Evolutionary conservation across 2,888 invertebrate genomes (phyloP), one percentile per base, ranked within the genome.

Genomic region (Amphiduros pacificus): DNA sequence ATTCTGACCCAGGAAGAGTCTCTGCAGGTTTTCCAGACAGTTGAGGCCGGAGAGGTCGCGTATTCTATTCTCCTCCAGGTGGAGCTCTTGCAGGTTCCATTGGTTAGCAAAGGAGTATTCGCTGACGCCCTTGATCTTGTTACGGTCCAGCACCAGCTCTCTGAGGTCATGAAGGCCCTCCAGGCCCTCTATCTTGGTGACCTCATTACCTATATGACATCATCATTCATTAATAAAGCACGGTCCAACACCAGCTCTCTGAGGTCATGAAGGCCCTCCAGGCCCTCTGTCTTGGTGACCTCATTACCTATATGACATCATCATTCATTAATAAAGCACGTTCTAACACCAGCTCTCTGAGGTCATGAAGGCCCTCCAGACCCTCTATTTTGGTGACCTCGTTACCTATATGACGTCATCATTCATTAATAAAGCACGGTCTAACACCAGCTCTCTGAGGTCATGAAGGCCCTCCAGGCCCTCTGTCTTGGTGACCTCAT

Each of bases 51-150:
- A 62, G n/a, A 83, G 66, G 31, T 79, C 78, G 31, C 75, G 60
- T 9, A 82, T 70, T 26, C 83, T 67, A 69, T 83, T 83, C 62
- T 83, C 82, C 69, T 83, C 83, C 63, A 83, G 61, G 61, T 83
- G 83, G 14, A 83, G 70, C 63, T 83, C 83, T 67, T 77, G 74
- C 27, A 50, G 73, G 60, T 80, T 80, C 74, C 74, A 77, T 63
- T 80, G 80, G 62, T 74, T 76, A n/a, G 73, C 63, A 63, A 82
- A 79, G 11, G 81, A 77, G 3, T 64, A 67, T 54, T 82, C 81
- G 20, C 71, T 68, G 20, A 82, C 62, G 26, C 56, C 63, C 61
- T 80, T 81, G 54, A 83, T 80, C 69, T 78, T 81, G 72, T 83
- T 83, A 40, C 78, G 71, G 61, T 83, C 83, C 41, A 83, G 70